Percentiles rank a stretch among this genome's conserved stretches.
phyloP scores from a whole-genome alignment of 2,888 invertebrate species.

The Acanthosepion lycidas region DNA sequence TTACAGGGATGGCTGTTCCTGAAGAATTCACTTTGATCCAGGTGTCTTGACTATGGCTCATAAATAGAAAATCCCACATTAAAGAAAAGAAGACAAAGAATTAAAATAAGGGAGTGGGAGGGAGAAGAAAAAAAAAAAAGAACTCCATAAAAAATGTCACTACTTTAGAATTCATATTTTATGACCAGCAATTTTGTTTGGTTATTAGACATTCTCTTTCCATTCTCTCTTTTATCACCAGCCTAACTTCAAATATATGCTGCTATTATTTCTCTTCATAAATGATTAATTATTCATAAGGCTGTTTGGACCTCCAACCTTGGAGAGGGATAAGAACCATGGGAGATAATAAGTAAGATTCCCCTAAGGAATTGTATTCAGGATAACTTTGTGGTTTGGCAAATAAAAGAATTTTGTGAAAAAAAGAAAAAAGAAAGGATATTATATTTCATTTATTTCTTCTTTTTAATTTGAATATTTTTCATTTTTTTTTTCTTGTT shows the following conservation, averaged over 20 bases:
- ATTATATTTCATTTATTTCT: not conserved
- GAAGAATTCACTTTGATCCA: slow-evolving; percentile 2
- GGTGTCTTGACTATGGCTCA: not conserved
- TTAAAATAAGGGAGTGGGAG: not conserved
- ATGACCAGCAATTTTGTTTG: slow-evolving; percentile 33
- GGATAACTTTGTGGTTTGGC: not conserved
- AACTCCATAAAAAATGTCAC: not conserved
- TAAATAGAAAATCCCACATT: slow-evolving; percentile 33
- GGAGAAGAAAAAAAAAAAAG: not conserved
- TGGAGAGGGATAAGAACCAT: slow-evolving; percentile 11
- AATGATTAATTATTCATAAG: slow-evolving; percentile 33
- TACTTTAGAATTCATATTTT: slow-evolving; percentile 13
- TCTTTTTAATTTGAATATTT: not conserved
- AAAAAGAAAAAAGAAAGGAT: not conserved
- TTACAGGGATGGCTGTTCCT: slow-evolving; percentile 4
- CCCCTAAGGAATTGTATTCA: not conserved
- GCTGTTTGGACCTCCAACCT: slow-evolving; percentile 33
- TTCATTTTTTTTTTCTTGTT: not conserved
- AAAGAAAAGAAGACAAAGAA: slow-evolving; percentile 7
- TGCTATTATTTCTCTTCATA: slow-evolving; percentile 33
- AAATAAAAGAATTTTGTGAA: not conserved
- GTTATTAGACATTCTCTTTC: not conserved
- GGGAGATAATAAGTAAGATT: slow-evolving; percentile 33
- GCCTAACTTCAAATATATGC: not conserved
- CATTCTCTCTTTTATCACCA: not conserved